These are phyloP conservation scores for Sciaenops ocellatus DNA, from an alignment of 2,797 vertebrate genomes.

Conservation along the genomic window DNA sequence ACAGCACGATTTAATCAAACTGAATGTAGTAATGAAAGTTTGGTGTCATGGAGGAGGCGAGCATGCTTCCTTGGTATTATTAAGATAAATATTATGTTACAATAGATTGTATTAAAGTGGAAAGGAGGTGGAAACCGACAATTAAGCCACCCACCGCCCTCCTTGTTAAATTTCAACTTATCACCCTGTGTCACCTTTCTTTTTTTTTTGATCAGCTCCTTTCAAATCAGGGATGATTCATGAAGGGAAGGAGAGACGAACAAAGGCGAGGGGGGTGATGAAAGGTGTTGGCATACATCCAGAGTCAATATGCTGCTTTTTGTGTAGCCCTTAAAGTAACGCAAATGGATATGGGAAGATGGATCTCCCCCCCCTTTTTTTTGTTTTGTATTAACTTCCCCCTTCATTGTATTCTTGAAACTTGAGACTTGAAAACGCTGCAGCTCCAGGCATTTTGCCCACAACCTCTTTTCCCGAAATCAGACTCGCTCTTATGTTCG, in stretches of 20 bases:
- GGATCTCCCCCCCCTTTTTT: conserved; percentile 31
- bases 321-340: conserved; percentile 69
- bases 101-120: conserved; percentile 2
- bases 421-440: conserved; percentile 47
- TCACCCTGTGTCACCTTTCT: conserved; percentile 34
- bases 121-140: conserved; percentile 7
- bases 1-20: conserved; percentile 31
- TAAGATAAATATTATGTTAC: conserved; percentile 17
- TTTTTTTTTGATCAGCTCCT: conserved; percentile 49
- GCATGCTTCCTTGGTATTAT: conserved; percentile 20
- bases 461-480: conserved; percentile 43
- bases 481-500: conserved; percentile 26
- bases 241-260: conserved; percentile 55
- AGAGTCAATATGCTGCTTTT: conserved; percentile 64
- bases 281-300: conserved; percentile 60
- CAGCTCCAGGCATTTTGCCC: conserved; percentile 56
- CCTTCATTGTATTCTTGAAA: conserved; percentile 53
- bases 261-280: conserved; percentile 26
- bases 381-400: conserved; percentile 48
- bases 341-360: conserved; percentile 49
- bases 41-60: conserved; percentile 30
- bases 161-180: conserved; percentile 36
- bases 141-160: conserved; percentile 17
- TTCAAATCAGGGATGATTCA: conserved; percentile 63
- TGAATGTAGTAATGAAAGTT: conserved; percentile 54